These are phyloP conservation scores for Genyomyrus donnyi DNA, from an alignment of 2,113 vertebrate genomes.

Conservation along the genomic window DNA sequence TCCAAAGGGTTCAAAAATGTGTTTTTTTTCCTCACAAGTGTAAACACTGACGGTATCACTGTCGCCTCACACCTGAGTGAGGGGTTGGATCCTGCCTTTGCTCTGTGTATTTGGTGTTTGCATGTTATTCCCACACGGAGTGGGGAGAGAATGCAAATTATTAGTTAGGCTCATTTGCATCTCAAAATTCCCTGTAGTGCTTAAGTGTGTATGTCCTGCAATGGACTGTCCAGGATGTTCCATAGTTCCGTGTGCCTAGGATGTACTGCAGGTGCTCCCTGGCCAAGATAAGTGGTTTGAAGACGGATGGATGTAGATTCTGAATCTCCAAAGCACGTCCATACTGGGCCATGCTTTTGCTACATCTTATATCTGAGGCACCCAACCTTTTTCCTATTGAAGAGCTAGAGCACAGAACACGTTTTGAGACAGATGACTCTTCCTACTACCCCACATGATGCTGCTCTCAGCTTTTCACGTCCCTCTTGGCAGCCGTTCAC, in stretches of 20 bases:
- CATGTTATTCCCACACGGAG: not conserved
- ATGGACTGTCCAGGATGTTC: not conserved
- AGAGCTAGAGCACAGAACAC: not conserved
- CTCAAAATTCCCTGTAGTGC: not conserved
- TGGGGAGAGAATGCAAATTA: not conserved
- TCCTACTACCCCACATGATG: not conserved
- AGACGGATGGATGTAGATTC: not conserved
- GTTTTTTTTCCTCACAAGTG: not conserved
- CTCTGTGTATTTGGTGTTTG: not conserved
- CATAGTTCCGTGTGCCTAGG: not conserved
- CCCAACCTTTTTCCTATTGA: not conserved
- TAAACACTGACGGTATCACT: not conserved
- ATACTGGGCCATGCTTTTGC: not conserved
- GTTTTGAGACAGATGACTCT: not conserved
- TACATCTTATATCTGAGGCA: not conserved
- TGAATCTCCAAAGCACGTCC: not conserved
- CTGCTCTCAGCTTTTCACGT: not conserved
- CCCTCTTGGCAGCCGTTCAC: constrained; percentile 26
- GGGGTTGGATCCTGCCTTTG: not conserved
- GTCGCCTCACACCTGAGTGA: not conserved
- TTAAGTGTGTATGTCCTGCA: not conserved
- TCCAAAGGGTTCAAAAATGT: not conserved
- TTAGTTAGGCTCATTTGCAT: not conserved
- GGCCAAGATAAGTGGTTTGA: not conserved
- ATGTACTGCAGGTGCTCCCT: not conserved